Evolutionary conservation across 2,113 vertebrate species (phyloP), one percentile per base, ranked within the genome.

Genomic region (Peromyscus maniculatus): DNA sequence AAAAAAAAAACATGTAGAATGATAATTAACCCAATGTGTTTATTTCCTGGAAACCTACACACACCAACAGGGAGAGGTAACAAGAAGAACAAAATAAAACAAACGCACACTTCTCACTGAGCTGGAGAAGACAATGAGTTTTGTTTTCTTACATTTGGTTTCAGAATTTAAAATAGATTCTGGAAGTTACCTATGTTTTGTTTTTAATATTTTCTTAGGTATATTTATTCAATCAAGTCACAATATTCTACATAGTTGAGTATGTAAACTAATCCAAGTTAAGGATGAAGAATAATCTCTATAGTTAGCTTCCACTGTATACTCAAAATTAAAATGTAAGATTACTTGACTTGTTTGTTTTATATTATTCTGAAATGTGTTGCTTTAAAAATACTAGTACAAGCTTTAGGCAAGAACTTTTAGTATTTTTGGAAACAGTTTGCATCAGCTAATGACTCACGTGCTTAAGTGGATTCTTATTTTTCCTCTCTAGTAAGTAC

Each of bases 331-430:
- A 91, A 95, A 96, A 87, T 17, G 17, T 62, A 21, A 89, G 57
- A 64, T 26, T 88, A n/a, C 21, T 15, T n/a, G 74, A 36, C 59
- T 59, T 92, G 49, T 69, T 93, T 93, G 46, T 66, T 95, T 93
- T 82, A 26, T n/a, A 64, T 93, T 82, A 83, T 46, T 91, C 77
- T 82, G 59, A 92, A 94, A 72, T 82, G 13, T 79, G n/a, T 84
- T 87, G 87, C 83, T 96, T 94, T 66, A 71, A 95, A 96, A 95
- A 94, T 49, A 87, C 31, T 57, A 93, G 13, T 82, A 46, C 26
- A 95, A 93, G 19, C 52, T 75, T 93, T 93, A 93, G 26, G 75
- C 28, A 94, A 93, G n/a, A 96, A 55, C 39, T 88, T 69, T 97
- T n/a, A 74, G 4, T 96, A 31, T 91, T 89, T 83, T 72, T 93